Conservation (phyloP, 2,888 invertebrate genomes). For the Labia minor region DNA sequence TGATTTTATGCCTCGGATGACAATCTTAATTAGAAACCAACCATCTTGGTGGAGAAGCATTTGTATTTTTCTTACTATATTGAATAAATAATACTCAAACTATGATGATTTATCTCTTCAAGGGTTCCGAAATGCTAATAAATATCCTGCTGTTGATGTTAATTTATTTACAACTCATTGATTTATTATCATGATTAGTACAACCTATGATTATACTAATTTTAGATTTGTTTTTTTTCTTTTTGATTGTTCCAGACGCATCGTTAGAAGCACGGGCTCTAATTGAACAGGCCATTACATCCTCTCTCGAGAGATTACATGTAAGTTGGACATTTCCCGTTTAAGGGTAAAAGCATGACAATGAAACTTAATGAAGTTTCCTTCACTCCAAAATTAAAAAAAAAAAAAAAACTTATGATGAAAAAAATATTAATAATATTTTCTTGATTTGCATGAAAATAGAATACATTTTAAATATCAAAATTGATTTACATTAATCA, state of each 20-base stretch:
- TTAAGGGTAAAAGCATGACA: no score
- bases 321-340: not conserved
- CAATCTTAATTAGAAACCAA: not conserved
- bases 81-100: not conserved
- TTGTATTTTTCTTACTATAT: not conserved
- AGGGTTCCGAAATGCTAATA: not conserved
- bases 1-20: constrained; percentile 7
- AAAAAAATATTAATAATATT: no score
- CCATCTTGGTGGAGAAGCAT: not conserved
- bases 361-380: no score
- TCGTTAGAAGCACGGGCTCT: not conserved
- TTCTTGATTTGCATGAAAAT: no score
- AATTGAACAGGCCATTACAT: not conserved
- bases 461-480: no score
- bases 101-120: not conserved
- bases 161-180: no score
- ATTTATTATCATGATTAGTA: no score
- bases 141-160: no score
- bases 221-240: not conserved
- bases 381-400: no score
- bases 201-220: not conserved
- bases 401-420: no score
- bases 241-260: not conserved
- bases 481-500: no score
- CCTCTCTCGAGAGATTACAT: constrained; percentile 13